Evolutionary conservation across 2,113 vertebrate genomes (phyloP).

Genomic region (Raphicerus campestris): DNA sequence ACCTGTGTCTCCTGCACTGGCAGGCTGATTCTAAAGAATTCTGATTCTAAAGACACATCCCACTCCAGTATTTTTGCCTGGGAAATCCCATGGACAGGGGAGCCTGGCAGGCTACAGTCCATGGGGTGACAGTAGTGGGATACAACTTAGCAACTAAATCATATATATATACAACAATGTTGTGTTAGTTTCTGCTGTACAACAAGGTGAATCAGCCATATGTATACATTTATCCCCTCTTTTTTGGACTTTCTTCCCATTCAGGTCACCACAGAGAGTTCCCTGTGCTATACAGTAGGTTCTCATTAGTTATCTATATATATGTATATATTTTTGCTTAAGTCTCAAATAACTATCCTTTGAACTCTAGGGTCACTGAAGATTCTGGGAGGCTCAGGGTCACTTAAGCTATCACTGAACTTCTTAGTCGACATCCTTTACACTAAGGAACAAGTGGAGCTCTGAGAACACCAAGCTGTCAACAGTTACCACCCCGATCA

Average conservation of each 20-base stretch:
- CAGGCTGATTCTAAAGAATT: neutral
- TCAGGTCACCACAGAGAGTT: neutral
- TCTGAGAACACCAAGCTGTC: neutral
- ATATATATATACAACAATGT: neutral
- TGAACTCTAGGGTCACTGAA: neutral
- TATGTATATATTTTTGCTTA: neutral
- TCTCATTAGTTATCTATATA: neutral
- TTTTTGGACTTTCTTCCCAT: neutral
- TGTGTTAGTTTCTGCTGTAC: neutral
- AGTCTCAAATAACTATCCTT: neutral
- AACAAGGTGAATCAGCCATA: neutral
- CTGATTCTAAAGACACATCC: neutral
- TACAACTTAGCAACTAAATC: neutral
- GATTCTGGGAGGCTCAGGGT: accelerated
- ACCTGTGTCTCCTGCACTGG: neutral
- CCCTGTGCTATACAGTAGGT: neutral
- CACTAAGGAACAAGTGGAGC: neutral
- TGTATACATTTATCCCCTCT: neutral
- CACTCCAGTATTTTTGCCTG: neutral
- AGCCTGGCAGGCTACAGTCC: neutral
- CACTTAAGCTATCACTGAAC: neutral
- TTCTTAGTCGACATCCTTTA: neutral
- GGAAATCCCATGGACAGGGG: neutral
- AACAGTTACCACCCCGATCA: neutral
- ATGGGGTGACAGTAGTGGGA: neutral